Evolutionary conservation across 1,140 invertebrate genomes (phyloP).

Genomic region (Drosophila prosaltans): DNA sequence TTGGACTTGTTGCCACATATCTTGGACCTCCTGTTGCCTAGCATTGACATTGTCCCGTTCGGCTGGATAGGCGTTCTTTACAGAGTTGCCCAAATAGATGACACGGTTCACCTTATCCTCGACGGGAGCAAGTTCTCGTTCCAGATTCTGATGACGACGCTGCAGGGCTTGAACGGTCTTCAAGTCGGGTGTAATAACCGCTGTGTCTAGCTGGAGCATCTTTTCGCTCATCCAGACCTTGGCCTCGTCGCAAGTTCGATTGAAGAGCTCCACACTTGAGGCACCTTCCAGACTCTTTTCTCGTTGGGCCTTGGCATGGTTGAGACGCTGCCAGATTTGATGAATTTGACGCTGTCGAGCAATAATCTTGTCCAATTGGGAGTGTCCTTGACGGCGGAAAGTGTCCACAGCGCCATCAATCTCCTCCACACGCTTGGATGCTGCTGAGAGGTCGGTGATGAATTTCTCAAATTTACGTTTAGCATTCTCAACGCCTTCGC

Average conservation of each 20-base stretch:
- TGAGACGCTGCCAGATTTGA: slow-evolving; percentile 93
- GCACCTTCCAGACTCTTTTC: slow-evolving; percentile 96
- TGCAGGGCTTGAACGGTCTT: slow-evolving; percentile 96
- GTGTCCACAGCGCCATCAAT: slow-evolving; percentile 95
- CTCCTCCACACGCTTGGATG: slow-evolving; percentile 93
- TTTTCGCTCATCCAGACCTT: slow-evolving; percentile 98
- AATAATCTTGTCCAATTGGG: slow-evolving; percentile 94
- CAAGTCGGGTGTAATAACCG: slow-evolving; percentile 91
- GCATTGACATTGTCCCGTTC: slow-evolving; percentile 93
- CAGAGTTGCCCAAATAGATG: slow-evolving; percentile 91
- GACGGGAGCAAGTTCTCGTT: slow-evolving; percentile 94
- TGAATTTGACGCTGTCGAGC: slow-evolving; percentile 92
- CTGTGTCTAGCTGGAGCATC: slow-evolving; percentile 91
- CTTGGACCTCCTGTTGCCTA: slow-evolving; percentile 92
- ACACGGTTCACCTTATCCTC: slow-evolving; percentile 94
- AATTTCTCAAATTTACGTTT: slow-evolving; percentile 98
- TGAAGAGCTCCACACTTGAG: slow-evolving; percentile 96
- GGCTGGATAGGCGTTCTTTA: slow-evolving; percentile 95
- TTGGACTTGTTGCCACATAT: slow-evolving; percentile 94
- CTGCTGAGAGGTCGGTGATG: slow-evolving; percentile 96
- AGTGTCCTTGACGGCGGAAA: slow-evolving; percentile 93
- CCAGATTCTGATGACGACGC: slow-evolving; percentile 93
- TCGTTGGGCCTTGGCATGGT: slow-evolving; percentile 94
- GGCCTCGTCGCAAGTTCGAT: slow-evolving; percentile 96
- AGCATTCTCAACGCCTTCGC: slow-evolving; percentile 94